These are phyloP conservation scores for Tillus elongatus DNA, from an alignment of 2,888 invertebrate species.

Conservation along the genomic window DNA sequence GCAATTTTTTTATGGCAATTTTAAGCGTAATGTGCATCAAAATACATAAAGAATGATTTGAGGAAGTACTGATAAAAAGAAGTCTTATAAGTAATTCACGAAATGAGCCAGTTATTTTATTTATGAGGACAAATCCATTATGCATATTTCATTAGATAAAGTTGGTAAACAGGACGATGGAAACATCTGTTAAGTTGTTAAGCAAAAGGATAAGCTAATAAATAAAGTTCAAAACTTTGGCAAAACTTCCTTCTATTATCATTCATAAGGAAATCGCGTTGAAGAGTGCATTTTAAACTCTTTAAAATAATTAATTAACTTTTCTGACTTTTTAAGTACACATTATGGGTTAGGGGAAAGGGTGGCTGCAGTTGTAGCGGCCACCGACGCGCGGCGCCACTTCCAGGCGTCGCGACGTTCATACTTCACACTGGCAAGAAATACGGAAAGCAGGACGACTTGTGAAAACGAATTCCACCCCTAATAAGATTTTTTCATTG, in stretches of 20 bases:
- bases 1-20: no score
- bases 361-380: conserved; percentile 25
- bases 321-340: conserved; percentile 36
- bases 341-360: conserved; percentile 23
- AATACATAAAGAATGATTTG: no score
- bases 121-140: no score
- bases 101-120: no score
- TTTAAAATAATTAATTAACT: conserved; percentile 42
- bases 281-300: conserved; percentile 25
- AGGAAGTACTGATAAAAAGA: no score
- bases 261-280: conserved; percentile 34
- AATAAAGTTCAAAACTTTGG: conserved; percentile 19
- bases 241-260: conserved; percentile 31
- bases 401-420: conserved; percentile 36
- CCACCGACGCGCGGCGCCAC: conserved; percentile 35
- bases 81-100: no score
- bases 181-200: conserved; percentile 23
- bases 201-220: conserved; percentile 23
- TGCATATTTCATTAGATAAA: no score
- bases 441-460: conserved; percentile 18
- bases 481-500: no score
- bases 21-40: no score
- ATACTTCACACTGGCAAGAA: conserved; percentile 19
- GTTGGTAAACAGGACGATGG: not conserved
- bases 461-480: no score